Evolutionary conservation across 2,888 invertebrate species (phyloP).

Genomic region (Aphodius granarius): DNA sequence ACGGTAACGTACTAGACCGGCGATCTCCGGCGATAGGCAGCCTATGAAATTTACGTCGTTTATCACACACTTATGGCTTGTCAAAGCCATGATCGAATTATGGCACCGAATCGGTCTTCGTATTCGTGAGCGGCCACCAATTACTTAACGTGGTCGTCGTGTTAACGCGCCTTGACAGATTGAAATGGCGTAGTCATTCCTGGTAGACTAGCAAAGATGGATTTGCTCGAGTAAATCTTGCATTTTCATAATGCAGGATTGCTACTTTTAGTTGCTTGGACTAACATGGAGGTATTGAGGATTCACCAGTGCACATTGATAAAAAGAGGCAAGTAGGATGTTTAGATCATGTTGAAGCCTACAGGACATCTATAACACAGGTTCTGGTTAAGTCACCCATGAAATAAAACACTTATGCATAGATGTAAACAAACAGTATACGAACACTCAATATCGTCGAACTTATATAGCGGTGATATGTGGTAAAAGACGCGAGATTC

Average conservation of each 20-base stretch:
- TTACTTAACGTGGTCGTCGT: not conserved
- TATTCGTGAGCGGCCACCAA: not conserved
- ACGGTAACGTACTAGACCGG: not conserved
- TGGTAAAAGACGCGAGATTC: no score
- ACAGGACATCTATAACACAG: no score
- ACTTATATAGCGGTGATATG: no score
- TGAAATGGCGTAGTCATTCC: not conserved
- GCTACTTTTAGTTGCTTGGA: not conserved
- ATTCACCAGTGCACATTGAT: no score
- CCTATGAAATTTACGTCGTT: slow-evolving; percentile 33
- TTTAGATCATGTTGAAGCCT: no score
- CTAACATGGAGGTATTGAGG: no score
- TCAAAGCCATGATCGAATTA: slow-evolving; percentile 33
- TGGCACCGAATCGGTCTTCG: slow-evolving; percentile 24
- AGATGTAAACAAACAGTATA: no score
- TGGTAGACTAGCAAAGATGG: not conserved
- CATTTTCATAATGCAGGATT: not conserved
- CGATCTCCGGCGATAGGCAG: not conserved
- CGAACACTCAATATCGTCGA: no score
- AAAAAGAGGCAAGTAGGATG: no score
- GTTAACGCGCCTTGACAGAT: not conserved
- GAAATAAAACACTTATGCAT: no score
- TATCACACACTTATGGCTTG: slow-evolving; percentile 35
- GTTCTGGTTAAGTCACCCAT: no score
- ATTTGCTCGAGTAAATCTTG: not conserved